phyloP scores from a whole-genome alignment of 2,797 vertebrate genomes.

The Rhinogobio ventralis region DNA sequence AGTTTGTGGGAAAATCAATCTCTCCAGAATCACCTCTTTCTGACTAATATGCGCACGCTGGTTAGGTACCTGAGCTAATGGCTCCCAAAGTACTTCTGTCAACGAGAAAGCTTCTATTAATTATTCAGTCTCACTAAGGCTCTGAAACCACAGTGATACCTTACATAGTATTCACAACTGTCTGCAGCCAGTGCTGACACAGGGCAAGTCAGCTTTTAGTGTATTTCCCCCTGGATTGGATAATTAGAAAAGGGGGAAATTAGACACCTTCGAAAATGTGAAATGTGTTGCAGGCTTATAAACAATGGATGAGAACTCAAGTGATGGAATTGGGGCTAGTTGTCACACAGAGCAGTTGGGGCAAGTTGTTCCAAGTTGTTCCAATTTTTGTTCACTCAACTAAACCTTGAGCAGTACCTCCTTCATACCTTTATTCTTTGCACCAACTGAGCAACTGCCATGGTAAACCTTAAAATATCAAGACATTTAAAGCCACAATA shows the following conservation, averaged over 20 bases:
- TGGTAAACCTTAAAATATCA: neutral
- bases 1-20: conserved; percentile 73
- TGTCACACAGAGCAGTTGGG: neutral
- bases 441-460: neutral
- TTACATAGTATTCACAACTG: conserved; percentile 74
- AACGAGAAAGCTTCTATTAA: conserved; percentile 76
- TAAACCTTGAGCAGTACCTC: neutral
- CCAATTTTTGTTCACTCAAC: neutral
- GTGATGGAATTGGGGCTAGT: neutral
- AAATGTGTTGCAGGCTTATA: conserved; percentile 6
- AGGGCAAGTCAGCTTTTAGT: conserved; percentile 62
- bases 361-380: neutral
- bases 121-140: conserved; percentile 77
- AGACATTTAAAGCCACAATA: neutral
- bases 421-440: neutral
- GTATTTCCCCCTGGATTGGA: conserved; percentile 60
- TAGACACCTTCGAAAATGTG: conserved; percentile 14
- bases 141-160: conserved; percentile 67
- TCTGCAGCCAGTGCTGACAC: conserved; percentile 44
- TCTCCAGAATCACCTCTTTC: conserved; percentile 64
- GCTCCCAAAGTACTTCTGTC: conserved; percentile 79
- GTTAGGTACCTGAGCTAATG: conserved; percentile 76
- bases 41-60: conserved; percentile 75
- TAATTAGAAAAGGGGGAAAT: conserved; percentile 50
- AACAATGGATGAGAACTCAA: neutral